These are phyloP conservation scores for Toxotes jaculatrix DNA, from an alignment of 2,113 vertebrate genomes.

Conservation along the genomic window DNA sequence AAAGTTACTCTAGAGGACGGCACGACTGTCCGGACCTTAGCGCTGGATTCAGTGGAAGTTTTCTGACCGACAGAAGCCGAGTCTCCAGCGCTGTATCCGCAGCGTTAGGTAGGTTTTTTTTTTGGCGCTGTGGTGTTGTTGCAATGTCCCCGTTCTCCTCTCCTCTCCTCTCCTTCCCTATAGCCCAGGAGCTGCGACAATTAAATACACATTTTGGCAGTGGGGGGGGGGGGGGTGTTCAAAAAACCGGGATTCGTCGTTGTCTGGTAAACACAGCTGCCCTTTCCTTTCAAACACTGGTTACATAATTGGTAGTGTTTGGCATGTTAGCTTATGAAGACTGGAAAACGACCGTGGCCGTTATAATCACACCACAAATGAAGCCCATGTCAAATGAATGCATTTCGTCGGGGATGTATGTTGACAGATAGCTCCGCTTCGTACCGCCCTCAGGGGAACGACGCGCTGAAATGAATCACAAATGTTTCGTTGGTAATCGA, in stretches of 20 bases:
- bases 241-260: not conserved
- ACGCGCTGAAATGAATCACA: not conserved
- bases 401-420: not conserved
- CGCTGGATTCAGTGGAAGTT: slow-evolving; percentile 34
- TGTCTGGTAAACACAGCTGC: fast-evolving
- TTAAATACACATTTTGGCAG: slow-evolving; percentile 13
- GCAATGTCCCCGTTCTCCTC: slow-evolving; percentile 36
- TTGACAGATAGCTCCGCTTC: slow-evolving; percentile 24
- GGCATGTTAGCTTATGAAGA: not conserved
- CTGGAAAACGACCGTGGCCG: not conserved
- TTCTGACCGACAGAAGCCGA: slow-evolving; percentile 18
- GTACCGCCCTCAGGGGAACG: not conserved
- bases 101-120: slow-evolving; percentile 73
- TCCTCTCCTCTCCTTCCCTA: slow-evolving; percentile 27
- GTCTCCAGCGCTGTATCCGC: slow-evolving; percentile 59
- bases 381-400: slow-evolving; percentile 3
- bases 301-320: slow-evolving; percentile 46
- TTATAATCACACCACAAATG: not conserved
- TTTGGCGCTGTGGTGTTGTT: slow-evolving; percentile 34
- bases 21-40: slow-evolving; percentile 30
- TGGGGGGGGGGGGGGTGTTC: too few relatives aligned
- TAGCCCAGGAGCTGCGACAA: slow-evolving; percentile 35
- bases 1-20: slow-evolving; percentile 50
- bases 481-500: not conserved
- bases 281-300: not conserved